Evolutionary conservation across 2,797 vertebrate species (phyloP).

Genomic region (Gallirallus australis): DNA sequence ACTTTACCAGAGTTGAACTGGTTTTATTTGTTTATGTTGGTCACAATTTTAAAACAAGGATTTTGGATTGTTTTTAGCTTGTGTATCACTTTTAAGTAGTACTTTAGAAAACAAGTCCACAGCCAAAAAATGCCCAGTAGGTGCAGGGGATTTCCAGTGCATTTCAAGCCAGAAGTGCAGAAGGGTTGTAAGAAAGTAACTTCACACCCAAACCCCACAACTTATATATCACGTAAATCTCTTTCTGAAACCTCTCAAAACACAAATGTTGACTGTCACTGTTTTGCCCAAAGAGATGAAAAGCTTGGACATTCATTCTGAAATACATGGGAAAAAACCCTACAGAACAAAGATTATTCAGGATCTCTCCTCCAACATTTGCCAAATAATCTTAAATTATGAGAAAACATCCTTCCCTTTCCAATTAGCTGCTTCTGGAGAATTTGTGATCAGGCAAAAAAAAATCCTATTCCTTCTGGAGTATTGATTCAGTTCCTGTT

Average conservation of each 20-base stretch:
- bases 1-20: neutral
- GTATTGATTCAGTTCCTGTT: neutral
- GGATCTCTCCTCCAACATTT: neutral
- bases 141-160: neutral
- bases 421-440: neutral
- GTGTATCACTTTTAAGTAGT: neutral
- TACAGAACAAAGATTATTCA: neutral
- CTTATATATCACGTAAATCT: neutral
- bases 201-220: neutral
- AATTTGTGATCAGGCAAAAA: neutral
- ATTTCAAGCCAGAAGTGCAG: neutral
- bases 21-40: neutral
- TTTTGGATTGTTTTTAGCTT: neutral
- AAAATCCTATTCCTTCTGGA: neutral
- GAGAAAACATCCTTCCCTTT: neutral
- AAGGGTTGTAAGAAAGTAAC: neutral
- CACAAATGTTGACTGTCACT: neutral
- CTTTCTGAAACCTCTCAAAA: neutral
- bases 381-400: neutral
- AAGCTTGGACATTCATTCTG: neutral
- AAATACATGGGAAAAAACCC: neutral
- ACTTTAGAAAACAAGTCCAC: neutral
- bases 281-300: neutral
- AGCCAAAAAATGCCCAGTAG: neutral
- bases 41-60: neutral